Base-by-base conservation (phyloP, 2,113 vertebrate genomes). In the Eptatretus burgeri region DNA sequence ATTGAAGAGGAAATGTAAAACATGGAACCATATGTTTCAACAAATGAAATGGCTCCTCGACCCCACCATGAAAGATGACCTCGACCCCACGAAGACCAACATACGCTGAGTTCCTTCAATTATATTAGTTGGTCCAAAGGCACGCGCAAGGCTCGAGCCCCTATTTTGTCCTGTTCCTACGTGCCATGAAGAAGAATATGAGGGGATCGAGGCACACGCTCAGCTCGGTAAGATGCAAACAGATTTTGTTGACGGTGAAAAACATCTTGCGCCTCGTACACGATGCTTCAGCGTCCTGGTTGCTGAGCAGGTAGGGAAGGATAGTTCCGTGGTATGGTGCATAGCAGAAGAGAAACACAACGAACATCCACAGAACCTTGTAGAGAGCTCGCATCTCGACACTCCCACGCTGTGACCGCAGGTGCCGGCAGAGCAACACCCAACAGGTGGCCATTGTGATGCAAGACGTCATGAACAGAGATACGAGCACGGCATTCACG, bases 341-440 rank as follows among this genome's bases (percentile, higher is more conserved):
- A 20, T 60, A 60, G 20, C 56, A 60, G n/a, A 60, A n/a, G n/a
- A 60, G n/a, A 20, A 60, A 60, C 56, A 20, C 56, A 20, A 20
- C 56, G 56, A 60, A 60, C 56, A 60, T 60, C 56, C 56, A 60
- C 56, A 60, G 56, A n/a, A 60, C n/a, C 56, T 60, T 60, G 56
- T 17, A 20, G n/a, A 60, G 56, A n/a, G 56, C 56, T 20, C 56
- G n/a, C 56, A 60, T 60, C 56, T 60, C 56, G n/a, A 60, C 56
- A 20, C 56, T 60, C n/a, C 56, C 56, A 11, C 56, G 56, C 27
- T 41, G 27, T 41, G 27, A 41, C 9, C 56, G 56, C 56, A 60
- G 56, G 11, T 20, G 56, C 56, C 9, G 56, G 11, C 11, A n/a
- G n/a, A 60, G 56, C n/a, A 60, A 20, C n/a, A n/a, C n/a, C n/a